A percentile compares a stretch with the other conserved stretches of the same genome.
phyloP scores from a whole-genome alignment of 2,113 vertebrate genomes.

The Myotis yumanensis region DNA sequence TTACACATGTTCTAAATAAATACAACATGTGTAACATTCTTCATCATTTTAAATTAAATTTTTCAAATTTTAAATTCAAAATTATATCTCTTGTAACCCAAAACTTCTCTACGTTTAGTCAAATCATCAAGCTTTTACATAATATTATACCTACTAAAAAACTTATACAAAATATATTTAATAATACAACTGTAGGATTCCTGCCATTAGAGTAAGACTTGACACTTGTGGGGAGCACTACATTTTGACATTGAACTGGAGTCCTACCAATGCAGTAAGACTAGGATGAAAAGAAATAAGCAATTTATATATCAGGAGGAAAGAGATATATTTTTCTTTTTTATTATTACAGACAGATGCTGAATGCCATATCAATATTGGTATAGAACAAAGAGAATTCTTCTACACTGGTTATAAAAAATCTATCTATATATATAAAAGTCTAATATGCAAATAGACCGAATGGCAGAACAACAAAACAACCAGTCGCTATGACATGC shows the following conservation, averaged over 20 bases:
- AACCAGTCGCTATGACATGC: too few relatives aligned
- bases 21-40: background rate
- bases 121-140: slow-evolving; percentile 20
- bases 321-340: background rate
- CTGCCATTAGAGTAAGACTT: background rate
- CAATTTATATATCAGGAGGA: background rate
- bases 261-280: background rate
- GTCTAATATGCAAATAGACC: too few relatives aligned
- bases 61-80: background rate
- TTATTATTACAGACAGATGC: background rate
- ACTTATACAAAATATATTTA: background rate
- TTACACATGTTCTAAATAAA: slow-evolving; percentile 19
- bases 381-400: background rate
- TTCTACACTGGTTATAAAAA: background rate
- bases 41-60: background rate
- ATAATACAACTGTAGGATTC: background rate
- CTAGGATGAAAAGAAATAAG: background rate
- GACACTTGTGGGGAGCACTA: background rate
- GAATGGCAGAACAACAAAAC: too few relatives aligned
- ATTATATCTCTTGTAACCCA: background rate
- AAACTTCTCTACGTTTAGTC: background rate
- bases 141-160: background rate
- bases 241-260: background rate
- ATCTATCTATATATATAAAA: too few relatives aligned
- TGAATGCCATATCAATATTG: background rate